Base-by-base conservation (phyloP, 1,140 invertebrate genomes). In the Drusus annulatus region DNA sequence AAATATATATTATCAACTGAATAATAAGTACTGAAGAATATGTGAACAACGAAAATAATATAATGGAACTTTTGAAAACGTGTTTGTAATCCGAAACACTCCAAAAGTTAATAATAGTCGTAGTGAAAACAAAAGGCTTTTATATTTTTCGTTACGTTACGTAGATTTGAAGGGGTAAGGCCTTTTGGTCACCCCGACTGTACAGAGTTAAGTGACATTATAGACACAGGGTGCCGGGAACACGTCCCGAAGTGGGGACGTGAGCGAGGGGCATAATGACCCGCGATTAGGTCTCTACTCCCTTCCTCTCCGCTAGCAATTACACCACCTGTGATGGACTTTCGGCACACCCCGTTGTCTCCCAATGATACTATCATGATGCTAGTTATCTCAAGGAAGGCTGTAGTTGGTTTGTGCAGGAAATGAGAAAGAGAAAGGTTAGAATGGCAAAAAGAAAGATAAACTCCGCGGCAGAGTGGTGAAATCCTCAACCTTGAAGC, bases 141-240 rank as follows among this genome's bases (percentile, higher is more conserved):
- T n/a, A n/a, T n/a, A n/a, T n/a, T n/a, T n/a, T n/a, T n/a, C n/a
- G n/a, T n/a, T n/a, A n/a, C n/a, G n/a, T n/a, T n/a, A n/a, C n/a
- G n/a, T n/a, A n/a, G n/a, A n/a, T n/a, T n/a, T n/a, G n/a, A n/a
- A n/a, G n/a, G n/a, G n/a, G 2, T 60, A 4, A 25, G 8, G 15
- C 13, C 2, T 28, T 31, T 0, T 65, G 68, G 68, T 51, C 45
- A 71, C 68, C 68, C 50, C 15, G 52, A 71, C n/a, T 25, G 19
- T 51, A 51, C 19, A 8, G 68, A 52, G 52, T 54, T 71, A 71
- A 71, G 68, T 71, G 68, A 71, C 68, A 71, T 71, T 71, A 71
- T 71, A 50, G 52, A 21, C 68, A 23, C 45, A 6, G n/a, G 68
- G 68, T 10, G 8, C 62, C 25, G n/a, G 23, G 19, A 71, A 50